Evolutionary conservation across 1,140 invertebrate genomes (phyloP).

Genomic region (Acromyrmex echinatior): DNA sequence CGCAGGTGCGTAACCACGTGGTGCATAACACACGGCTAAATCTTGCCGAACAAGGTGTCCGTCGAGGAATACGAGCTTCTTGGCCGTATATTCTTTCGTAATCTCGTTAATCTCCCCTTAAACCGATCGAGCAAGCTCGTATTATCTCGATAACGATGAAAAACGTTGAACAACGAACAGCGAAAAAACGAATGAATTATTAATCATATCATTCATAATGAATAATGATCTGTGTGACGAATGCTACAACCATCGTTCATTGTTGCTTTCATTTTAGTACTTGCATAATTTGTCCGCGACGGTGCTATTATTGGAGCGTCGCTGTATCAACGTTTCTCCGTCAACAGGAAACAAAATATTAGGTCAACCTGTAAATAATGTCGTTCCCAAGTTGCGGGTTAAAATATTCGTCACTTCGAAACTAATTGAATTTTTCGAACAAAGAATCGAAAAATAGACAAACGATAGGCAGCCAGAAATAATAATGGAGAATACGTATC

Average conservation of each 20-base stretch:
- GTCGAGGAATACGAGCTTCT: constrained; percentile 44
- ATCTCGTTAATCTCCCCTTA: constrained; percentile 52
- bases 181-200: neutral
- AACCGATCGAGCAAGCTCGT: constrained; percentile 18
- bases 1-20: constrained; percentile 72
- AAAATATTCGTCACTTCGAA: neutral
- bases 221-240: neutral
- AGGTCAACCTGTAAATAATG: neutral
- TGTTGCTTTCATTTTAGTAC: neutral
- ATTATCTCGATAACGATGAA: constrained; percentile 2
- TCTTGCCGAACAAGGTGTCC: constrained; percentile 74
- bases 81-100: constrained; percentile 14
- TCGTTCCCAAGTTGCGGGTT: neutral
- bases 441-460: neutral
- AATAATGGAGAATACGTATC: neutral
- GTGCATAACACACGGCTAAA: constrained; percentile 66
- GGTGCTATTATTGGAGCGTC: neutral
- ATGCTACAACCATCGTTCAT: neutral
- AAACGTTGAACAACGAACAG: neutral
- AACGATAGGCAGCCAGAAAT: neutral
- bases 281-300: neutral
- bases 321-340: neutral
- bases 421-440: neutral
- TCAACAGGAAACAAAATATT: neutral
- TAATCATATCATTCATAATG: neutral